Evolutionary conservation across 2,888 invertebrate species (phyloP).

Genomic region (Liopterus haemorrhoidalis): DNA sequence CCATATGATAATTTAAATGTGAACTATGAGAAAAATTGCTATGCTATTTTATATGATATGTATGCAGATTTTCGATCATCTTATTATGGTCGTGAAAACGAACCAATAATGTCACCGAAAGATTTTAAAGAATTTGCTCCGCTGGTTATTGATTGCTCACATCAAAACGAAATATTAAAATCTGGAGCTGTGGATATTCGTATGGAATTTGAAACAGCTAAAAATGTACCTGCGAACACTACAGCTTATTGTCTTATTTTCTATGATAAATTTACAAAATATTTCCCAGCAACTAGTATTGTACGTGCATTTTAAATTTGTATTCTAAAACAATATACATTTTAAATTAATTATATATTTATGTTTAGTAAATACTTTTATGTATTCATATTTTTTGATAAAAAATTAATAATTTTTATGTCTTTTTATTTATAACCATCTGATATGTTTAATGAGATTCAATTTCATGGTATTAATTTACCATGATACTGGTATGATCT

Average conservation of each 20-base stretch:
- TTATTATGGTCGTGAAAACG: slow-evolving; percentile 28
- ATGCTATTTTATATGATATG: slow-evolving; percentile 33
- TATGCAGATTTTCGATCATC: slow-evolving; percentile 32
- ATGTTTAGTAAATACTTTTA: no score
- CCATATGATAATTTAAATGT: slow-evolving; percentile 39
- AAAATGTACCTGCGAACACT: slow-evolving; percentile 28
- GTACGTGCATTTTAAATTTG: slow-evolving; percentile 21
- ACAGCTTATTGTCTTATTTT: slow-evolving; percentile 33
- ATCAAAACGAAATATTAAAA: slow-evolving; percentile 28
- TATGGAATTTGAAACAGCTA: slow-evolving; percentile 27
- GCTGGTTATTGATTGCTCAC: slow-evolving; percentile 23
- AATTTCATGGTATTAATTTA: no score
- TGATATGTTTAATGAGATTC: no score
- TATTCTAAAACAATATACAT: no score
- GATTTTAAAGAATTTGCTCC: slow-evolving; percentile 18
- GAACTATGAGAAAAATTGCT: slow-evolving; percentile 33
- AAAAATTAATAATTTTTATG: no score
- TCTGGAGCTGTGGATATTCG: slow-evolving; percentile 28
- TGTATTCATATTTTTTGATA: no score
- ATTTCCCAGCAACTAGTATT: slow-evolving; percentile 26
- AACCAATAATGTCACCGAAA: slow-evolving; percentile 21
- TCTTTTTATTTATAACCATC: no score
- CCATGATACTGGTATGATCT: no score
- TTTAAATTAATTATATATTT: no score
- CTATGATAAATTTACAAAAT: slow-evolving; percentile 30